Base-by-base conservation (phyloP, 2,797 vertebrate genomes). In the Aeoliscus strigatus region DNA sequence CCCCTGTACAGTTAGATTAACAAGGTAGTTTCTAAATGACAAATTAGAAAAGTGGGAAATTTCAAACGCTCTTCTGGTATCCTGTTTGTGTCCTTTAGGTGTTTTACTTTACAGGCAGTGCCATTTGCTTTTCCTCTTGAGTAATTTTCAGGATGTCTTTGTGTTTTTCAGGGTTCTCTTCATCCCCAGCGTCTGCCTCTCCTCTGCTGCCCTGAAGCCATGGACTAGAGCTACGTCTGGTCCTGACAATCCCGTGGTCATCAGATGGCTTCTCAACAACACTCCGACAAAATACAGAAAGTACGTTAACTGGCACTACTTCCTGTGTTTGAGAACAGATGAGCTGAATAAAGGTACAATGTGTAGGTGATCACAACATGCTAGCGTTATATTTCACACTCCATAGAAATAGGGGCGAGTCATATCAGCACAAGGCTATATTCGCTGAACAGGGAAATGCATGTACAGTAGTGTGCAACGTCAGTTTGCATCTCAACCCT, bases 191-290 rank as follows among this genome's bases (percentile, higher is more conserved):
- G 62, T 79, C 65, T 66, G 75, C 63, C 72, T 67, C 32, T 60
- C 39, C 60, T 40, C 44, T n/a, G 28, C 55, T 38, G 40, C 61
- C 48, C 48, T 70, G 74, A 76, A 68, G 69, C 66, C 75, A 80
- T 86, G 80, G 80, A 82, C 53, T 82, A 84, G 69, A 60, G 60
- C 51, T 40, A 27, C 3, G 2, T 70, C 67, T 73, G 75, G 68
- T 74, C 60, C 64, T 12, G 54, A 68, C 65, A 55, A 60, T 71
- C 67, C 75, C 27, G 48, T 75, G 78, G 75, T 75, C 71, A 43
- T 79, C 74, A 75, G 73, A 81, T 82, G 79, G 86, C 77, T 66
- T 67, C 83, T 73, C 75, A 70, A 60, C 73, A 80, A 78, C 59
- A 68, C 57, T 57, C 77, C 66, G 63, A 81, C 13, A 81, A 68